phyloP scores from a whole-genome alignment of 2,888 invertebrate species.

The Theodoxus fluviatilis region DNA sequence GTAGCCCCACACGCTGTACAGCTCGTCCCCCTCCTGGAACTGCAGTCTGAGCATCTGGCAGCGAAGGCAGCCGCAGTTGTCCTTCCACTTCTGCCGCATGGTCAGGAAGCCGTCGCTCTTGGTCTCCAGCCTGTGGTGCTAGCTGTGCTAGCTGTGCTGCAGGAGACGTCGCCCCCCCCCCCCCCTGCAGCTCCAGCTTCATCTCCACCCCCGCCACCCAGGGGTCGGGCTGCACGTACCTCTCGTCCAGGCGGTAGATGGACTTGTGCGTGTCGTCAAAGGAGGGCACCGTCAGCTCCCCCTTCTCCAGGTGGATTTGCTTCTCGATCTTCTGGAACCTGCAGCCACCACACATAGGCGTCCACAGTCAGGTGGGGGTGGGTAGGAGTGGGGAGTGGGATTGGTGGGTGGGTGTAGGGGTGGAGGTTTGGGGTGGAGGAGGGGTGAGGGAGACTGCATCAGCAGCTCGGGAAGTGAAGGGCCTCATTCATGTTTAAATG shows the following conservation, averaged over 20 bases:
- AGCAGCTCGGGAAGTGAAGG: too few species aligned
- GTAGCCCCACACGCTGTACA: constrained; percentile 48
- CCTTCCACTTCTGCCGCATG: constrained; percentile 44
- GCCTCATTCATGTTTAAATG: too few species aligned
- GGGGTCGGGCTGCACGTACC: neutral
- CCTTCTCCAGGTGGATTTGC: too few species aligned
- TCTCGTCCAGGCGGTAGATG: constrained; percentile 21
- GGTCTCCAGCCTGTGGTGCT: constrained; percentile 23
- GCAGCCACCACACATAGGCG: too few species aligned
- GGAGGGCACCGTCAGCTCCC: too few species aligned
- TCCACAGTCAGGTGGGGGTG: too few species aligned
- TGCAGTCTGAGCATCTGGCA: constrained; percentile 50
- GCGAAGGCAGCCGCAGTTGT: constrained; percentile 48
- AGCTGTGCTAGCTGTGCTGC: neutral
- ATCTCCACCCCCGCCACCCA: neutral
- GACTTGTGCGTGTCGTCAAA: too few species aligned
- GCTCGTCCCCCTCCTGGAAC: constrained; percentile 44
- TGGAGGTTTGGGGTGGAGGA: too few species aligned
- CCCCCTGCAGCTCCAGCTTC: neutral
- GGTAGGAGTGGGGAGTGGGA: too few species aligned
- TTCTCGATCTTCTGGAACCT: too few species aligned
- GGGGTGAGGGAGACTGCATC: too few species aligned
- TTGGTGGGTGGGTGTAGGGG: too few species aligned
- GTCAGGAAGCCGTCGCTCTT: constrained; percentile 29
- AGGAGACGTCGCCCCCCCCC: neutral